Percentiles rank a stretch among this genome's conserved stretches.
Conservation (phyloP, 1,140 invertebrate genomes). For the Sesamia nonagrioides region DNA sequence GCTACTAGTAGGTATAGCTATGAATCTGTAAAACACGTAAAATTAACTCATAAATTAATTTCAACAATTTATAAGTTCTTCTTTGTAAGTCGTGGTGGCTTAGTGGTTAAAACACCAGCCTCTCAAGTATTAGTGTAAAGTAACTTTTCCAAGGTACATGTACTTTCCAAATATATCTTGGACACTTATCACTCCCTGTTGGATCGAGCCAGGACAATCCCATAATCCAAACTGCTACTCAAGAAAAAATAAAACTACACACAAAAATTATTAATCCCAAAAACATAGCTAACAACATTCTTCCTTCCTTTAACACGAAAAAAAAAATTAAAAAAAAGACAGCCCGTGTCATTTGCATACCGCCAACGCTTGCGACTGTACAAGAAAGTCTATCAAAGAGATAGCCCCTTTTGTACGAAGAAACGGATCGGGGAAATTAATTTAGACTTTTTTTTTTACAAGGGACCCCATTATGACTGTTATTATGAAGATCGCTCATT, state of each 20-base stretch:
- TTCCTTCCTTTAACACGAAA: not conserved
- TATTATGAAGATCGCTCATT: slow-evolving; percentile 74
- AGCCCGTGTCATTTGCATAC: slow-evolving; percentile 44
- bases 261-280: not conserved
- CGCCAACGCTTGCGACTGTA: slow-evolving; percentile 49
- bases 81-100: no score
- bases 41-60: no score
- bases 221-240: no score
- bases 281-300: slow-evolving; percentile 11
- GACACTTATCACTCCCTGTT: no score
- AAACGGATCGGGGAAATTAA: slow-evolving; percentile 81
- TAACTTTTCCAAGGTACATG: no score
- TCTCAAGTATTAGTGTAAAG: no score
- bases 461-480: slow-evolving; percentile 73
- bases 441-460: slow-evolving; percentile 72
- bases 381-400: slow-evolving; percentile 78
- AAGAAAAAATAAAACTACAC: not conserved
- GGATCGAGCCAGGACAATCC: no score
- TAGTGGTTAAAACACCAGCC: no score
- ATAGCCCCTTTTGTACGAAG: slow-evolving; percentile 74
- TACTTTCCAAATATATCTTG: no score
- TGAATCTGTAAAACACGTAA: no score
- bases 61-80: no score
- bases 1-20: no score
- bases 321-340: slow-evolving; percentile 21